Percentiles rank a stretch among this genome's conserved stretches.
Conservation (phyloP, 2,113 vertebrate species). For the Xyrauchen texanus region DNA sequence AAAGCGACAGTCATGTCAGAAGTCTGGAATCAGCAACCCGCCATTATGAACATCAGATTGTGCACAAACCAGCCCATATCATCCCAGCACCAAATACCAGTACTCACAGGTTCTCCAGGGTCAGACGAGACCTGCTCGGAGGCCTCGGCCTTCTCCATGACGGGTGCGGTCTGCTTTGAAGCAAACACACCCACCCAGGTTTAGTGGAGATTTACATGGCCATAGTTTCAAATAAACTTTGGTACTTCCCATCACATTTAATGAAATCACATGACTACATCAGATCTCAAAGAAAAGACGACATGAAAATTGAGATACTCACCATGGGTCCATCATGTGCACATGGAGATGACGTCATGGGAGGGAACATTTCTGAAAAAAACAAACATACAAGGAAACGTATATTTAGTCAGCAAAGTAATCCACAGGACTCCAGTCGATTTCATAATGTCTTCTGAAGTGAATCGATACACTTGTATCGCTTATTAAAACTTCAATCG, state of each 20-base stretch:
- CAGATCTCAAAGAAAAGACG: background rate
- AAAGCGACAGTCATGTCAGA: background rate
- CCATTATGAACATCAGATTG: background rate
- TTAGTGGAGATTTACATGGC: conserved; percentile 54
- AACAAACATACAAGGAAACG: background rate
- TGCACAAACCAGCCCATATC: background rate
- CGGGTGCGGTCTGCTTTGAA: conserved; percentile 75
- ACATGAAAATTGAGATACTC: background rate
- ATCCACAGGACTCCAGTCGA: too few species aligned
- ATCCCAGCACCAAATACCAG: conserved; percentile 42
- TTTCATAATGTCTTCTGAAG: too few species aligned
- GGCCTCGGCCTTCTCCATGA: conserved; percentile 73
- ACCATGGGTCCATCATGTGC: conserved; percentile 74
- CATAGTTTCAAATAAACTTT: conserved; percentile 31
- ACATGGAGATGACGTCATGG: conserved; percentile 86
- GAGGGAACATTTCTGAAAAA: conserved; percentile 73
- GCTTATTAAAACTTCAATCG: too few species aligned
- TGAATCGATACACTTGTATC: too few species aligned
- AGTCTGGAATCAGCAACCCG: background rate
- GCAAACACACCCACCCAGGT: conserved; percentile 52
- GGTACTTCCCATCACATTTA: background rate
- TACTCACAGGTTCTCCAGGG: conserved; percentile 84
- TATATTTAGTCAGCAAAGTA: too few species aligned
- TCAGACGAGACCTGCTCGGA: conserved; percentile 67
- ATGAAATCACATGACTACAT: conserved; percentile 18